Percentiles rank a stretch among this genome's conserved stretches.
Conservation (phyloP, 2,113 vertebrate genomes). For the Alosa alosa region DNA sequence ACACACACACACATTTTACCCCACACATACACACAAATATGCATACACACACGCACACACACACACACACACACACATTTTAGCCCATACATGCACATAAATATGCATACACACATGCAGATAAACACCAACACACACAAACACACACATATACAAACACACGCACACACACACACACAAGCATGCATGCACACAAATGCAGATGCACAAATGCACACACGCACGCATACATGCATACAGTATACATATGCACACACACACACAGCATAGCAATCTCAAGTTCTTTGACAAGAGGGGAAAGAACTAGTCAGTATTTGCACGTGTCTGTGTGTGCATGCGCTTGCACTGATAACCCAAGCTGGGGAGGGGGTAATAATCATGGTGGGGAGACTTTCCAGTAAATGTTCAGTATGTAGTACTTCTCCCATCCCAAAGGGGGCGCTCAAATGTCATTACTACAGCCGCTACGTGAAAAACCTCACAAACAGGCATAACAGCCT, state of each 20-base stretch:
- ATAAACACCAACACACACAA: too few relatives aligned
- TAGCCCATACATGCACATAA: not conserved
- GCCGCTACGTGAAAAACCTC: not conserved
- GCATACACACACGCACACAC: not conserved
- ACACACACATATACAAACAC: not conserved
- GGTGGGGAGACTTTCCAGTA: not conserved
- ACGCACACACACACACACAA: not conserved
- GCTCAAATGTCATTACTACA: constrained; percentile 19
- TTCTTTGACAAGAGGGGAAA: not conserved
- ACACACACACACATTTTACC: not conserved
- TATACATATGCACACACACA: too few relatives aligned
- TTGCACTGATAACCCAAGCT: not conserved
- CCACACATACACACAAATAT: not conserved
- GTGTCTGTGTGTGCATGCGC: not conserved
- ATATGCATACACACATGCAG: not conserved
- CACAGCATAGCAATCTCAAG: not conserved
- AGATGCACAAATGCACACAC: not conserved
- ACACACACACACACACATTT: not conserved
- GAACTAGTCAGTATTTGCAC: not conserved
- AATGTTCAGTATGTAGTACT: not conserved
- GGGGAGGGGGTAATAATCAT: not conserved
- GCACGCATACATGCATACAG: too few relatives aligned
- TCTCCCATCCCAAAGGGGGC: constrained; percentile 38
- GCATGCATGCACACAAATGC: not conserved
- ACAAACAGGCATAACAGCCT: not conserved